These are phyloP conservation scores for Ivindomyrus marchei DNA, from an alignment of 2,113 vertebrate species.

Conservation along the genomic window DNA sequence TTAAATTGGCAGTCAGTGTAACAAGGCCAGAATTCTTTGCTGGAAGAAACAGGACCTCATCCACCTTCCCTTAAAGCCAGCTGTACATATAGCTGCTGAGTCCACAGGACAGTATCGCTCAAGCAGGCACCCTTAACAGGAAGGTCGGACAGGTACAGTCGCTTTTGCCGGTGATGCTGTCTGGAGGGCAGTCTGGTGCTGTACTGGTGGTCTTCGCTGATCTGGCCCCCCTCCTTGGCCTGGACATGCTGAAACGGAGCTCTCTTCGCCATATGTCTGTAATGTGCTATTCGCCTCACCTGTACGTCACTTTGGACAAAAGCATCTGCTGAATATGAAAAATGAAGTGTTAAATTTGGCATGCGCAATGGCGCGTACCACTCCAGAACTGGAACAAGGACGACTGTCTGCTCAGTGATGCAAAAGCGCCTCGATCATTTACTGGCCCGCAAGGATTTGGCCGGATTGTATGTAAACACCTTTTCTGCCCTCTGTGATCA, in stretches of 20 bases:
- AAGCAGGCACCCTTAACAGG: neutral
- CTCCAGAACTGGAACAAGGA: neutral
- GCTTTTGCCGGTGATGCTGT: neutral
- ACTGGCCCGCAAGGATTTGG: neutral
- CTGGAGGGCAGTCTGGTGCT: neutral
- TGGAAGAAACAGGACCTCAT: neutral
- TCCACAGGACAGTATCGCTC: neutral
- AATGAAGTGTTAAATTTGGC: neutral
- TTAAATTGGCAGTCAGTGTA: neutral
- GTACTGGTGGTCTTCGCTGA: too few species aligned
- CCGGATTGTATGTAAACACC: neutral
- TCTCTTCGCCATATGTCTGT: neutral
- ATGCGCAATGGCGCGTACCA: neutral
- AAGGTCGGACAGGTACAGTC: neutral
- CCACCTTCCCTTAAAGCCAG: neutral
- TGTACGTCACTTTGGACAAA: too few species aligned
- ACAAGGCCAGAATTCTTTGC: neutral
- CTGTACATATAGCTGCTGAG: neutral
- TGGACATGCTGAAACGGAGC: too few species aligned
- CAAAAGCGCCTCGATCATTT: neutral
- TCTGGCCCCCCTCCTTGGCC: too few species aligned
- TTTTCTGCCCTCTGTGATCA: neutral
- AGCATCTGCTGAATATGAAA: neutral
- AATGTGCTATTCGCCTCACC: neutral
- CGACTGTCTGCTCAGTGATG: neutral